Percentiles rank a stretch among this genome's conserved stretches.
These are phyloP conservation scores for Oryctes rhinoceros DNA, from an alignment of 1,140 invertebrate genomes.

Conservation along the genomic window DNA sequence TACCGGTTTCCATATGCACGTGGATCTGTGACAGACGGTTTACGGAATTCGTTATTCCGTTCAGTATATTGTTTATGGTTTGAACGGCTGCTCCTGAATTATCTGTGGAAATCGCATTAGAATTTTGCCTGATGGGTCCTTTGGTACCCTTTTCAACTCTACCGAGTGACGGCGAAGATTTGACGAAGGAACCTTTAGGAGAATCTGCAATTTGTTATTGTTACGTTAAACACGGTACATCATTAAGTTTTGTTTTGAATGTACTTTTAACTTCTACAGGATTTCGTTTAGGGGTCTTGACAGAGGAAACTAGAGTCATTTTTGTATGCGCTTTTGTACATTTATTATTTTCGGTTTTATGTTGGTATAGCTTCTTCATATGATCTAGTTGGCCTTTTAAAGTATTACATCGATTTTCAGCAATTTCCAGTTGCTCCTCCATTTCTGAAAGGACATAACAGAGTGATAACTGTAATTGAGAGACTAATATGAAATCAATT, in stretches of 20 bases:
- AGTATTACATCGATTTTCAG: constrained; percentile 59
- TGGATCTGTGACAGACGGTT: constrained; percentile 53
- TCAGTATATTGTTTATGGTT: constrained; percentile 59
- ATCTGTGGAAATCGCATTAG: constrained; percentile 54
- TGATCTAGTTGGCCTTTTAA: constrained; percentile 60
- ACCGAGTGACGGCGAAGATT: neutral
- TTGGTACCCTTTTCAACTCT: neutral
- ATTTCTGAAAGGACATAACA: constrained; percentile 54
- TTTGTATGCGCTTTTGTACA: constrained; percentile 13
- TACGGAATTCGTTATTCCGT: constrained; percentile 58
- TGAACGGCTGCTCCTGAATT: constrained; percentile 55
- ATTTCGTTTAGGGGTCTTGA: neutral
- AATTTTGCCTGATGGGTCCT: constrained; percentile 51
- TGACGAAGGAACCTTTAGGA: constrained; percentile 1
- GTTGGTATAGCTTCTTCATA: constrained; percentile 59
- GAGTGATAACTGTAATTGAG: neutral
- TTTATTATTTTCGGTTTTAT: constrained; percentile 33
- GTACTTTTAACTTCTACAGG: constrained; percentile 10
- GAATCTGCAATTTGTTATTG: neutral
- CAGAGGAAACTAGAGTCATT: neutral
- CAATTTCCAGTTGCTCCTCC: constrained; percentile 58
- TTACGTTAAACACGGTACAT: neutral
- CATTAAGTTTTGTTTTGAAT: neutral
- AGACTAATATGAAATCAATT: no score
- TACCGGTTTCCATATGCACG: constrained; percentile 34